phyloP scores from a whole-genome alignment of 2,797 vertebrate species.

The Anabacerthia variegaticeps region DNA sequence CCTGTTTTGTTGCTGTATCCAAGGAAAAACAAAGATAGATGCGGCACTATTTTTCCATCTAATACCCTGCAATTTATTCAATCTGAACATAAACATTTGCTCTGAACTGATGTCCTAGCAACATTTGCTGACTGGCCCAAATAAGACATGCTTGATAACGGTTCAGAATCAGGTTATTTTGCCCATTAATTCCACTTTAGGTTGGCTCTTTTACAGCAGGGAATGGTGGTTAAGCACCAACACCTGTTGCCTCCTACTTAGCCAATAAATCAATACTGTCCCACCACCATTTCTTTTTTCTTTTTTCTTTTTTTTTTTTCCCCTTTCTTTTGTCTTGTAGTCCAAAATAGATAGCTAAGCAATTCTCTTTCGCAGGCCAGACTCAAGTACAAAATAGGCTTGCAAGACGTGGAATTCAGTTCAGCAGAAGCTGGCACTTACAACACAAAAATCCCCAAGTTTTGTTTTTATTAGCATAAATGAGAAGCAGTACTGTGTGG shows the following conservation, averaged over 20 bases:
- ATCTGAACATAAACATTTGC: constrained; percentile 14
- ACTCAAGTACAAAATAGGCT: not conserved
- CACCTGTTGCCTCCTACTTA: not conserved
- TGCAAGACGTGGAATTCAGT: not conserved
- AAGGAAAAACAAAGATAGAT: constrained; percentile 33
- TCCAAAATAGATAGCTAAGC: not conserved
- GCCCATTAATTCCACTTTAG: not conserved
- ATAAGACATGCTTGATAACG: not conserved
- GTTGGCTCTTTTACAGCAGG: not conserved
- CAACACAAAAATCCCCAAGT: not conserved
- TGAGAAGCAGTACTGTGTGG: not conserved
- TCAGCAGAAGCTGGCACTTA: not conserved
- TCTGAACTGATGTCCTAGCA: constrained; percentile 17
- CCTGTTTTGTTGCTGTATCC: constrained; percentile 32
- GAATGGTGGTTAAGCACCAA: not conserved
- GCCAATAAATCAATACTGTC: not conserved
- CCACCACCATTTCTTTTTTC: not conserved
- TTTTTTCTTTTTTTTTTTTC: not conserved
- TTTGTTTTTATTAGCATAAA: not conserved
- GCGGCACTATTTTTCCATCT: not conserved
- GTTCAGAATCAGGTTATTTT: not conserved
- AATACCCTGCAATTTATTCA: constrained; percentile 23
- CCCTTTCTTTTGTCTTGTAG: not conserved
- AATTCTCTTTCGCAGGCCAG: not conserved
- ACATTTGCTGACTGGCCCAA: not conserved